phyloP scores from a whole-genome alignment of 2,888 invertebrate genomes.

The Metalampra italica region DNA sequence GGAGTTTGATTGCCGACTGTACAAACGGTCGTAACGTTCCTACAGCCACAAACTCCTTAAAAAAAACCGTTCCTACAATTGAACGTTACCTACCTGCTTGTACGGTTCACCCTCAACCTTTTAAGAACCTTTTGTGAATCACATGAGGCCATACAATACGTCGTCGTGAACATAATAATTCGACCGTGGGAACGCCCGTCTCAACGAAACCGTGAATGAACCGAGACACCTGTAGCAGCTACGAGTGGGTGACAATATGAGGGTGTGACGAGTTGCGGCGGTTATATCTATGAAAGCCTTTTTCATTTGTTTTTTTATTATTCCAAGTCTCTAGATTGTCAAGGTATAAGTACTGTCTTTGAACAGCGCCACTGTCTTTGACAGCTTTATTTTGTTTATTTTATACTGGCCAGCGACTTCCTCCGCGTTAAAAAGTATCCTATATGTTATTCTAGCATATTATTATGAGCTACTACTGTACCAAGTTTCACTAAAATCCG shows the following conservation, averaged over 20 bases:
- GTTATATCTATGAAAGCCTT: constrained; percentile 12
- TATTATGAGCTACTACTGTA: too few relatives aligned
- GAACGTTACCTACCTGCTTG: constrained; percentile 49
- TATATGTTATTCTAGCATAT: too few relatives aligned
- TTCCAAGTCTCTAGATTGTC: background rate
- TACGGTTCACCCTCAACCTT: constrained; percentile 62
- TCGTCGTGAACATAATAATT: constrained; percentile 34
- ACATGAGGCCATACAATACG: constrained; percentile 54
- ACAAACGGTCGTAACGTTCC: constrained; percentile 56
- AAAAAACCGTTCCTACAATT: too few relatives aligned
- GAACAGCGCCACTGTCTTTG: too few relatives aligned
- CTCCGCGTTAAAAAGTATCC: too few relatives aligned
- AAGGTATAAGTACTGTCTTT: too few relatives aligned
- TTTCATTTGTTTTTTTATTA: background rate
- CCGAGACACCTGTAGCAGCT: constrained; percentile 63
- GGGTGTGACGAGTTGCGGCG: constrained; percentile 26
- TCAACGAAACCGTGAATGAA: constrained; percentile 39
- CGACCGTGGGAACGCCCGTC: constrained; percentile 56
- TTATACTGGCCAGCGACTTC: too few relatives aligned
- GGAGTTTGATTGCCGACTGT: background rate
- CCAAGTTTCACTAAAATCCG: too few relatives aligned
- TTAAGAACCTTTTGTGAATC: constrained; percentile 44
- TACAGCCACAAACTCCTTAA: too few relatives aligned
- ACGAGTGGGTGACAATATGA: constrained; percentile 12
- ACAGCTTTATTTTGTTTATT: too few relatives aligned